These are phyloP conservation scores for Saturnia japonica DNA, from an alignment of 2,888 invertebrate species.

Conservation along the genomic window DNA sequence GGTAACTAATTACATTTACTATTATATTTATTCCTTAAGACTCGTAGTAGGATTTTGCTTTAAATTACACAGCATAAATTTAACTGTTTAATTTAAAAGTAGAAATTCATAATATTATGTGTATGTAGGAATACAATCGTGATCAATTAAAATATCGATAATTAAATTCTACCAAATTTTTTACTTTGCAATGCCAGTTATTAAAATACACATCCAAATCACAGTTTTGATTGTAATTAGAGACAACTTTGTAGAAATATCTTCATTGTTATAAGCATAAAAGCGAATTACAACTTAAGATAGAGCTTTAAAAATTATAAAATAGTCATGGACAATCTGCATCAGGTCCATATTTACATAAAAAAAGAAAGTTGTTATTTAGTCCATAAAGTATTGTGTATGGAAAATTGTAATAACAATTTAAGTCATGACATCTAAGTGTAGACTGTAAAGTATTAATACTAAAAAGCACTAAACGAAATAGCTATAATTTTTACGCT, in stretches of 20 bases:
- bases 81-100: neutral
- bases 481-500: neutral
- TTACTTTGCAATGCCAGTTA: neutral
- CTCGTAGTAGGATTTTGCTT: neutral
- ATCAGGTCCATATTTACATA: no score
- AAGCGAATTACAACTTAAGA: no score
- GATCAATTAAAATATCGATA: no score
- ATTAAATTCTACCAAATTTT: neutral
- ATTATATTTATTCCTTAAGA: constrained; percentile 12
- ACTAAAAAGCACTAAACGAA: neutral
- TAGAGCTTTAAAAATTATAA: no score
- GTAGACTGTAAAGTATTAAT: neutral
- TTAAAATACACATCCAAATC: neutral
- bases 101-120: neutral
- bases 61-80: neutral
- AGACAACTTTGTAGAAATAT: neutral
- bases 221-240: neutral
- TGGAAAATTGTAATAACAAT: neutral
- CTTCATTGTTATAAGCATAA: neutral
- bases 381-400: neutral
- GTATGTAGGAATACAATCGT: neutral
- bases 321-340: no score
- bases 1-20: constrained; percentile 25
- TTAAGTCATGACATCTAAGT: neutral
- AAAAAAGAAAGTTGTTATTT: no score